These are phyloP conservation scores for Labeo catla DNA, from an alignment of 2,113 vertebrate species.

Conservation along the genomic window DNA sequence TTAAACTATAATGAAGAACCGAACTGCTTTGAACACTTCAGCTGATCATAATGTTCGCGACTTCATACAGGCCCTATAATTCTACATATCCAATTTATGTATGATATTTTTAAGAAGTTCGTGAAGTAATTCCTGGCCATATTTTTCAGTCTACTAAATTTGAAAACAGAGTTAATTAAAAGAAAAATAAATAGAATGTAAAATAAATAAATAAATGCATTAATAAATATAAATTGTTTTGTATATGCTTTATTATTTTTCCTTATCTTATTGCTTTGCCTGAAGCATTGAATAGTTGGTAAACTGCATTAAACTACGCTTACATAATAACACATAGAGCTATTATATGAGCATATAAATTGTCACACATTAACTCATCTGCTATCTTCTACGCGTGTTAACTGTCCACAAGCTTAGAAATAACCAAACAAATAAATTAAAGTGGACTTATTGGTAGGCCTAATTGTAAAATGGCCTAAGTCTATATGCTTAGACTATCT, in stretches of 20 bases:
- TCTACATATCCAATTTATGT: neutral
- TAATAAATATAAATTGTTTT: neutral
- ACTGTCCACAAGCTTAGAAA: neutral
- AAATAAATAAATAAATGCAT: neutral
- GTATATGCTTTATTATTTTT: neutral
- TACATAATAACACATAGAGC: constrained; percentile 1
- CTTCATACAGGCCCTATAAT: neutral
- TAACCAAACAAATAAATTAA: neutral
- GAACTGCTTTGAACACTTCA: neutral
- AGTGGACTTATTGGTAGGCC: neutral
- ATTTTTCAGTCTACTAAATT: neutral
- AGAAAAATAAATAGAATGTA: neutral
- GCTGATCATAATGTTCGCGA: neutral
- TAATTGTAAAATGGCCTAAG: neutral
- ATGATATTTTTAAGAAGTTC: neutral
- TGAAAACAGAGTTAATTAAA: neutral
- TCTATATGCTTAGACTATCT: neutral
- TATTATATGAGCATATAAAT: constrained; percentile 7
- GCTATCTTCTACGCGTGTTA: neutral
- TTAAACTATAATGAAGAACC: neutral
- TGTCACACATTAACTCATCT: constrained; percentile 12
- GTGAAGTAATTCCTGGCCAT: neutral
- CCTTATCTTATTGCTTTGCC: neutral
- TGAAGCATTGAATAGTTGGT: neutral
- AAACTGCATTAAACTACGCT: neutral